A percentile compares a stretch with the other conserved stretches of the same genome.
phyloP scores from a whole-genome alignment of 2,888 invertebrate species.

The Megalurothrips usitatus region DNA sequence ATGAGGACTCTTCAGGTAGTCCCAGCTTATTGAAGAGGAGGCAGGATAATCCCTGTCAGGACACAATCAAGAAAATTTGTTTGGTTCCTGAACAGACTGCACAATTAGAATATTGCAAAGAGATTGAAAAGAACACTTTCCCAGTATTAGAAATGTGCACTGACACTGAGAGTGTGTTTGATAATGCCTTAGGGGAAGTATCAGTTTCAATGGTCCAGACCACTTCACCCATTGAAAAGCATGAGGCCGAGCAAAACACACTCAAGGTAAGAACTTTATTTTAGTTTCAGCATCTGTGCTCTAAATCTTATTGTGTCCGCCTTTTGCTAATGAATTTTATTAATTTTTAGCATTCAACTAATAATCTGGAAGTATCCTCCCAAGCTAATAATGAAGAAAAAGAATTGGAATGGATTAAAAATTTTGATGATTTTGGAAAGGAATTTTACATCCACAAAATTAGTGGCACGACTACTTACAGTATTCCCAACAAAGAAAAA shows the following conservation, averaged over 20 bases:
- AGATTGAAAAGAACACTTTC: neutral
- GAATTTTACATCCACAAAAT: constrained; percentile 42
- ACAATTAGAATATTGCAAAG: neutral
- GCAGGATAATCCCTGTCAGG: neutral
- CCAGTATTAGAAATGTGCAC: too few species aligned
- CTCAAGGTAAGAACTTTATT: neutral
- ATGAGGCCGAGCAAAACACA: neutral
- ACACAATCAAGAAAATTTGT: neutral
- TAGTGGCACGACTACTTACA: constrained; percentile 43
- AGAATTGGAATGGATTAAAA: constrained; percentile 34
- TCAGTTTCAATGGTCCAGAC: neutral
- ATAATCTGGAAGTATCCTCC: too few species aligned
- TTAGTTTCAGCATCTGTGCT: too few species aligned
- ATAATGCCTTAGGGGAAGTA: too few species aligned
- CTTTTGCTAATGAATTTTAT: too few species aligned
- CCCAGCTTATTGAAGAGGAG: neutral
- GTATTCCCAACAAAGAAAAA: constrained; percentile 37
- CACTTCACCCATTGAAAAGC: neutral
- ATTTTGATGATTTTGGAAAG: constrained; percentile 40
- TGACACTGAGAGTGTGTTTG: too few species aligned
- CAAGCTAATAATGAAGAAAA: constrained; percentile 29
- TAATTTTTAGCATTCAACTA: too few species aligned
- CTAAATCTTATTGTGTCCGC: too few species aligned
- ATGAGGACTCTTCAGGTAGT: neutral
- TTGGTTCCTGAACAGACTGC: neutral